phyloP scores from a whole-genome alignment of 2,113 vertebrate genomes.

The Ondatra zibethicus region DNA sequence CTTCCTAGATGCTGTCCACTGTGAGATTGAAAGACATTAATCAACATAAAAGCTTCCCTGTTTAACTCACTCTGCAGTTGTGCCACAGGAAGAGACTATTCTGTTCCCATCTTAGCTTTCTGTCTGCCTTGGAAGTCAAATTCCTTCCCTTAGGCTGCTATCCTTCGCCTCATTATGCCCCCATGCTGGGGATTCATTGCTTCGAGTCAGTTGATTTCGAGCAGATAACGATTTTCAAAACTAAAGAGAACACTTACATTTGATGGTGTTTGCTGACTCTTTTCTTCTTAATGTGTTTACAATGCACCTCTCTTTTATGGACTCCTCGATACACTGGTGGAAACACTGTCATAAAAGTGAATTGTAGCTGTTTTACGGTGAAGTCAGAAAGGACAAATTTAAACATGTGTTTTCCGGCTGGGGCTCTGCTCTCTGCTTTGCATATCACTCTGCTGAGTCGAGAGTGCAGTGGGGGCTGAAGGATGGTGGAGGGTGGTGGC shows the following conservation, averaged over 20 bases:
- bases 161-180: slow-evolving; percentile 13
- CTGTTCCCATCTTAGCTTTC: background rate
- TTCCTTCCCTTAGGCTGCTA: background rate
- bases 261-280: slow-evolving; percentile 48
- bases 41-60: background rate
- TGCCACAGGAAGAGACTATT: background rate
- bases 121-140: slow-evolving; percentile 1
- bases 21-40: background rate
- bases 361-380: slow-evolving; percentile 68
- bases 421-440: rapidly evolving
- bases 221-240: slow-evolving; percentile 59
- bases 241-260: slow-evolving; percentile 63
- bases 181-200: slow-evolving; percentile 59
- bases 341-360: slow-evolving; percentile 76
- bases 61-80: background rate
- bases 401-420: rapidly evolving
- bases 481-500: too few species aligned
- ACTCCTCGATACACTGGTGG: slow-evolving; percentile 65
- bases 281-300: slow-evolving; percentile 65
- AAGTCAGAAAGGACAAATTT: slow-evolving; percentile 59
- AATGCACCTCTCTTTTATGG: slow-evolving; percentile 63
- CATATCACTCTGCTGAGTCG: background rate
- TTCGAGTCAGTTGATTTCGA: slow-evolving; percentile 69
- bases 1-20: background rate
- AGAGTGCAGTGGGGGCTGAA: background rate